Evolutionary conservation across 1,140 invertebrate species (phyloP).

Genomic region (Anastrepha obliqua): DNA sequence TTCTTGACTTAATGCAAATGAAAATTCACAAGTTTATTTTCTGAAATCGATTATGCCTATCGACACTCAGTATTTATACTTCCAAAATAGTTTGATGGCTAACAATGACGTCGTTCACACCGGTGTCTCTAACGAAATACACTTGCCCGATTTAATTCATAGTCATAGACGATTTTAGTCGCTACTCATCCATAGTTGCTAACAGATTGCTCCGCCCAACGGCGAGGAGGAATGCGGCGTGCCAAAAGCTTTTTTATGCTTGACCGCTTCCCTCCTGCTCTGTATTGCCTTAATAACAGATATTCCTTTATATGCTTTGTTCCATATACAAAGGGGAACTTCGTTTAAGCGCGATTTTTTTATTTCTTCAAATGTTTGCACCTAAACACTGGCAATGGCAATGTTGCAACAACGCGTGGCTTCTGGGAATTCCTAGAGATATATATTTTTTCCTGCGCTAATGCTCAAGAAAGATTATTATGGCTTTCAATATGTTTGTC

Average conservation of each 20-base stretch:
- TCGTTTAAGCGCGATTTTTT: constrained; percentile 17
- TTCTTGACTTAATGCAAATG: constrained; percentile 6
- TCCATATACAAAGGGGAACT: background rate
- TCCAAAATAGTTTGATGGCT: background rate
- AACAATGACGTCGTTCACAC: constrained; percentile 2
- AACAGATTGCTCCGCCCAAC: background rate
- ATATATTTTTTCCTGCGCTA: background rate
- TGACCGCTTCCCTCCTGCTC: constrained; percentile 38
- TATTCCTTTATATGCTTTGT: background rate
- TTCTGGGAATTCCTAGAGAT: constrained; percentile 1
- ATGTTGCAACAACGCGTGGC: background rate
- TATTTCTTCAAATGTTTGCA: background rate
- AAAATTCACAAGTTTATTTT: background rate
- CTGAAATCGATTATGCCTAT: background rate
- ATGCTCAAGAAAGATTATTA: background rate
- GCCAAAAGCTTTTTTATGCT: constrained; percentile 30
- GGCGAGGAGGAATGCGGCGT: constrained; percentile 28
- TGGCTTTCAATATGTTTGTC: background rate
- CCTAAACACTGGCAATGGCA: background rate
- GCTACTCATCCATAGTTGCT: constrained; percentile 35
- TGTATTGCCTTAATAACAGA: background rate
- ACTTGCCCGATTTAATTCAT: background rate
- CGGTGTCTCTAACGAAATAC: background rate
- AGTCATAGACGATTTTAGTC: background rate
- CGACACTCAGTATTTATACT: background rate